phyloP scores from a whole-genome alignment of 2,888 invertebrate genomes.

The Mimas tiliae region DNA sequence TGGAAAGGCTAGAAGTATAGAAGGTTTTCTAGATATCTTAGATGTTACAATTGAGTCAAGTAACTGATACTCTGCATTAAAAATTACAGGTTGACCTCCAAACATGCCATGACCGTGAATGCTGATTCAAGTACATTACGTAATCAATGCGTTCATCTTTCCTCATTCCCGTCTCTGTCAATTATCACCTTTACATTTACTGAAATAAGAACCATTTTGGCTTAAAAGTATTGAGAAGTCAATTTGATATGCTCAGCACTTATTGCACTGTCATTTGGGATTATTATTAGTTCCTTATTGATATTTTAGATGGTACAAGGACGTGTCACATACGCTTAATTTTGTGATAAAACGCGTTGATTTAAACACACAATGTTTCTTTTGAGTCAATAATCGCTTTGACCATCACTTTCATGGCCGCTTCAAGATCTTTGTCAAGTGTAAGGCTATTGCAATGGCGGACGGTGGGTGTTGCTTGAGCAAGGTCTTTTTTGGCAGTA shows the following conservation, averaged over 20 bases:
- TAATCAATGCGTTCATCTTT: slow-evolving; percentile 71
- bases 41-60: not conserved
- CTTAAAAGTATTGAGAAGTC: slow-evolving; percentile 29
- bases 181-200: slow-evolving; percentile 33
- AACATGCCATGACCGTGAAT: slow-evolving; percentile 77
- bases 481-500: slow-evolving; percentile 12
- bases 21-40: too few relatives aligned
- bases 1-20: not conserved
- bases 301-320: slow-evolving; percentile 36
- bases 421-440: slow-evolving; percentile 19
- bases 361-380: not conserved
- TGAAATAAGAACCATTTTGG: slow-evolving; percentile 31
- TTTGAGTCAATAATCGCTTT: not conserved
- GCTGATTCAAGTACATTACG: slow-evolving; percentile 74
- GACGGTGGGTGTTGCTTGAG: slow-evolving; percentile 1
- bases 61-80: slow-evolving; percentile 44
- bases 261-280: slow-evolving; percentile 58
- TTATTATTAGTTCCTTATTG: slow-evolving; percentile 57
- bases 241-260: slow-evolving; percentile 53
- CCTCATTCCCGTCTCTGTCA: slow-evolving; percentile 43
- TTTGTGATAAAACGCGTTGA: slow-evolving; percentile 5
- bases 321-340: not conserved
- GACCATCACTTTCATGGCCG: slow-evolving; percentile 26
- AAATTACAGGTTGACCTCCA: slow-evolving; percentile 69
- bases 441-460: slow-evolving; percentile 19